These are phyloP conservation scores for Macrophya alboannulata DNA, from an alignment of 2,888 invertebrate species.

Conservation along the genomic window DNA sequence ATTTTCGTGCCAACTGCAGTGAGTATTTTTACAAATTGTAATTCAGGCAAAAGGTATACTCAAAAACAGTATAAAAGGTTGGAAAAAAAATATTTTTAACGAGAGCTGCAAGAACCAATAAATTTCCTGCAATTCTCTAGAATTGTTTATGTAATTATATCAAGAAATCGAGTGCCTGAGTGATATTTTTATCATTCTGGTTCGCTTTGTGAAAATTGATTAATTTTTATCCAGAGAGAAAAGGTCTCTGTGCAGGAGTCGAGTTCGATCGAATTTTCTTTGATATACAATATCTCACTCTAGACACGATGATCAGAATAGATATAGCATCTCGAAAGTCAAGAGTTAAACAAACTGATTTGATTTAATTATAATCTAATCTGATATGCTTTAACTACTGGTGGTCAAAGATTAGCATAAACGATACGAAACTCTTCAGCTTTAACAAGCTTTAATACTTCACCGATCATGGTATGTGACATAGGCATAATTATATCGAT, in stretches of 20 bases:
- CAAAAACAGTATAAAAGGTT: no score
- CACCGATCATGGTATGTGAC: background rate
- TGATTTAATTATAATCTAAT: background rate
- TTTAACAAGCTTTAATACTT: background rate
- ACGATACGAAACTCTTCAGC: background rate
- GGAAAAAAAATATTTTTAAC: background rate
- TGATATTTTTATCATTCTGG: background rate
- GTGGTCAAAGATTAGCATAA: background rate
- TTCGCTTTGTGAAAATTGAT: background rate
- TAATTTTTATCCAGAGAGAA: background rate
- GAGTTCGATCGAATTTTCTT: background rate
- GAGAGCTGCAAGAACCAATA: background rate
- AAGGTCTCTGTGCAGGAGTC: background rate
- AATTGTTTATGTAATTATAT: no score
- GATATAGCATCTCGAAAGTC: background rate
- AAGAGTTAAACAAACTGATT: background rate
- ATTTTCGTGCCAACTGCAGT: slow-evolving; percentile 71
- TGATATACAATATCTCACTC: background rate
- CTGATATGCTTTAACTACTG: background rate
- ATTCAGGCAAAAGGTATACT: background rate
- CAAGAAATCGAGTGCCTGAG: background rate
- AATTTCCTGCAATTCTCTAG: background rate
- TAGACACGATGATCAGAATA: background rate
- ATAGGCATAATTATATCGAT: background rate
- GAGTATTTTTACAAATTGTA: background rate